Conservation (phyloP, 2,888 invertebrate species). For the Watsonalla binaria region DNA sequence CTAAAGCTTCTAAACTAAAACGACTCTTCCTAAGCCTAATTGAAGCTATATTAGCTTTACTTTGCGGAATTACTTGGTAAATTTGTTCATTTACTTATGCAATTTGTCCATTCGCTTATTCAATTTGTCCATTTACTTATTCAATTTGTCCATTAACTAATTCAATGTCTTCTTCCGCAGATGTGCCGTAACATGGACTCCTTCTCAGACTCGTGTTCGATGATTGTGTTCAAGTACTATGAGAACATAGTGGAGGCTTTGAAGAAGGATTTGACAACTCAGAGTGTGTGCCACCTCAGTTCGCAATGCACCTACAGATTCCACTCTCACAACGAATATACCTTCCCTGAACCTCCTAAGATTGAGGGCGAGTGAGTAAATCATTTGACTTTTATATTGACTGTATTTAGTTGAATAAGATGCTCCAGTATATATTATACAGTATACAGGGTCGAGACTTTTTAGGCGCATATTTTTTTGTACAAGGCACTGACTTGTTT, state of each 20-base stretch:
- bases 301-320: constrained; percentile 85
- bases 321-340: constrained; percentile 80
- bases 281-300: constrained; percentile 85
- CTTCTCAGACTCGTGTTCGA: constrained; percentile 88
- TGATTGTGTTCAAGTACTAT: constrained; percentile 85
- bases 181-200: constrained; percentile 84
- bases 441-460: no score
- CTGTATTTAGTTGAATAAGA: not conserved
- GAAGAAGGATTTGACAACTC: constrained; percentile 79
- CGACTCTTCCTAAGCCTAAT: no score
- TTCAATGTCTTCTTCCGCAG: constrained; percentile 25
- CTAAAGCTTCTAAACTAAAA: no score
- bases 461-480: no score
- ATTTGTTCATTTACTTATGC: not conserved
- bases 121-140: no score
- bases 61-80: not conserved
- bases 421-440: not conserved
- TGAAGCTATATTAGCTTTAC: no score
- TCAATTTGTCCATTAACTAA: not conserved
- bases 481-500: no score
- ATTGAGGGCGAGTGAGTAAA: constrained; percentile 73
- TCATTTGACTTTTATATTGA: not conserved
- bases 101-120: no score
- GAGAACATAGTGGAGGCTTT: constrained; percentile 83
- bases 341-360: constrained; percentile 76